Evolutionary conservation across 2,888 invertebrate species (phyloP).

Genomic region (Phasia obesa): DNA sequence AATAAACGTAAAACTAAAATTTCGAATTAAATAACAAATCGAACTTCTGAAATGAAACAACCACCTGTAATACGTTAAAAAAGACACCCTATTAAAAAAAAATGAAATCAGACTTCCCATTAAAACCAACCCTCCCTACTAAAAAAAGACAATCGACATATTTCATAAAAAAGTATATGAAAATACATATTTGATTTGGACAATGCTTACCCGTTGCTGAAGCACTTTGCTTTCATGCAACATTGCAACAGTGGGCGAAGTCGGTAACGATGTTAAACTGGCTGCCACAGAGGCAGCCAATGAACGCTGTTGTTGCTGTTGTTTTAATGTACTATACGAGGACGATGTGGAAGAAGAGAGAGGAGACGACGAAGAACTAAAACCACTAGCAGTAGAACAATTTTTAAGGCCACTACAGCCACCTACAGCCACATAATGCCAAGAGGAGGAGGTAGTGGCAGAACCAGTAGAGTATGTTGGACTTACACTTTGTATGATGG

Average conservation of each 20-base stretch:
- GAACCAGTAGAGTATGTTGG: slow-evolving; percentile 76
- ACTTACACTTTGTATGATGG: slow-evolving; percentile 92
- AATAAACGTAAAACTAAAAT: too few species aligned
- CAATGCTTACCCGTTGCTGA: slow-evolving; percentile 93
- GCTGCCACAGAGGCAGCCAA: slow-evolving; percentile 66
- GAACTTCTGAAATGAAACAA: too few species aligned
- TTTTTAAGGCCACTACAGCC: slow-evolving; percentile 57
- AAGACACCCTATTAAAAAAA: not conserved
- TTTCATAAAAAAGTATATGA: slow-evolving; percentile 51
- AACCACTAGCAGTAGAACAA: slow-evolving; percentile 65
- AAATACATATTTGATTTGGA: slow-evolving; percentile 51
- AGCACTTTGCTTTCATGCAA: slow-evolving; percentile 86
- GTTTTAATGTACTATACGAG: slow-evolving; percentile 67
- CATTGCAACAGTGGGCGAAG: slow-evolving; percentile 77
- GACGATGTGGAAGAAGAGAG: slow-evolving; percentile 71
- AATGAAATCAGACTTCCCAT: not conserved
- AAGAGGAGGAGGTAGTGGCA: slow-evolving; percentile 43
- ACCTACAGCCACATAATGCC: slow-evolving; percentile 11
- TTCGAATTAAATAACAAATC: too few species aligned
- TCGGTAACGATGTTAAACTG: slow-evolving; percentile 74
- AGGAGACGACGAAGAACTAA: slow-evolving; percentile 62
- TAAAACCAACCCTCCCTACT: not conserved
- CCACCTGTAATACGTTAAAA: not conserved
- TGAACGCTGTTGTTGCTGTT: slow-evolving; percentile 56
- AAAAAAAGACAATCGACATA: slow-evolving; percentile 29